Base-by-base conservation (phyloP, 1,140 invertebrate species). In the Philaenus spumarius region DNA sequence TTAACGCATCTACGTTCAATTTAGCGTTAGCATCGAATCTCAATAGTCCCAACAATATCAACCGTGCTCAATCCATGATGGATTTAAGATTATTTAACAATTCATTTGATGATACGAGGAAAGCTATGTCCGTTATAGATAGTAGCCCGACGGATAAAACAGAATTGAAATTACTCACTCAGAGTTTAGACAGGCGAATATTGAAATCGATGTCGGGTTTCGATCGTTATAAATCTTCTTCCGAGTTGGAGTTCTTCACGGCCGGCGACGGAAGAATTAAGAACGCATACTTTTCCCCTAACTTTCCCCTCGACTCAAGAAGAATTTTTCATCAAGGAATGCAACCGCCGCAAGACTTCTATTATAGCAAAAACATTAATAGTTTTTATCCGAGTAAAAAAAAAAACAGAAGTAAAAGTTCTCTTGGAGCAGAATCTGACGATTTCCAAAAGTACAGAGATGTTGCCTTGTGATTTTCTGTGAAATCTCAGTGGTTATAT, bases 1-100 rank as follows among this genome's bases (percentile, higher is more conserved):
- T 61, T 55, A 61, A 61, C 26, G 55, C 60, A 14, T 58, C 55
- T 12, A 50, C 37, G n/a, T 61, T 61, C 24, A 40, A 61, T 48
- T 37, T 46, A 11, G 26, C 35, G 7, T 22, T 53, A 4, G 14
- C n/a, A 39, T 14, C 14, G 11, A 14, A 11, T 14, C 48, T 15
- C 7, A 23, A 51, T 23, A 19, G 4, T 4, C 46, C 17, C 2
- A 30, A 30, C 26, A 14, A 35, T 2, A 53, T 53, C 20, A 53
- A 20, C 30, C 35, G 37, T 15, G n/a, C 22, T 14, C 34, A 39
- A 19, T 53, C 50, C 2, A n/a, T 53, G 23, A 39, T 53, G 50
- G 50, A 53, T 22, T 35, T 53, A n/a, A 26, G 50, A 17, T 17
- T n/a, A 3, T 9, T 22, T 2, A 35, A 19, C 1, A 37, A 19